Percentiles rank a stretch among this genome's conserved stretches.
These are phyloP conservation scores for Nineta flava DNA, from an alignment of 2,888 invertebrate species.

Conservation along the genomic window DNA sequence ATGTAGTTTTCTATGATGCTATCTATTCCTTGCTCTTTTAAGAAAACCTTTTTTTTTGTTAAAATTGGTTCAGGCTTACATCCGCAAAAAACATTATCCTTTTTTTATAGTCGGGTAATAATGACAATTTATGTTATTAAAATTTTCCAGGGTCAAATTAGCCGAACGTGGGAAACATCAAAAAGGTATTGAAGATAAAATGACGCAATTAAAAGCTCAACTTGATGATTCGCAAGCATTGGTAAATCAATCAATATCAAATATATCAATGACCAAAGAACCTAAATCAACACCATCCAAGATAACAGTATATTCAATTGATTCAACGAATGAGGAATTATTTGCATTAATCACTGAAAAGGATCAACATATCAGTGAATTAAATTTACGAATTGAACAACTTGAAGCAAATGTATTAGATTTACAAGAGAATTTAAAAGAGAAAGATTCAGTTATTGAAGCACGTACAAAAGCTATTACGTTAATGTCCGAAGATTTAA, in stretches of 20 bases:
- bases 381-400: conserved; percentile 52
- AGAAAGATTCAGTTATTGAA: conserved; percentile 71
- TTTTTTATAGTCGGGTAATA: too few species aligned
- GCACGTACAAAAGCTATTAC: conserved; percentile 65
- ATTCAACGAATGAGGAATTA: conserved; percentile 23
- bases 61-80: too few species aligned
- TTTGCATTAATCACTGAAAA: conserved; percentile 35
- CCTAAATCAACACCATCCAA: neutral
- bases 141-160: conserved; percentile 24
- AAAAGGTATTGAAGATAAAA: conserved; percentile 34
- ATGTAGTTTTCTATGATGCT: too few species aligned
- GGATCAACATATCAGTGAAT: conserved; percentile 45
- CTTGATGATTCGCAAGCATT: conserved; percentile 32
- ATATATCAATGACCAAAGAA: conserved; percentile 19
- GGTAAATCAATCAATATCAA: conserved; percentile 20
- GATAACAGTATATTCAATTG: conserved; percentile 18
- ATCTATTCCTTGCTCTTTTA: too few species aligned
- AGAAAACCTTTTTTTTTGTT: too few species aligned
- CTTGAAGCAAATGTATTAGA: conserved; percentile 64
- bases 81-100: too few species aligned
- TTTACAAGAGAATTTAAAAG: conserved; percentile 63
- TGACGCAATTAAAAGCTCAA: conserved; percentile 34
- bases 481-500: conserved; percentile 56
- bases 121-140: too few species aligned
- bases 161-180: conserved; percentile 35